Base-by-base conservation (phyloP, 1,140 invertebrate species). In the Leptinotarsa texana region DNA sequence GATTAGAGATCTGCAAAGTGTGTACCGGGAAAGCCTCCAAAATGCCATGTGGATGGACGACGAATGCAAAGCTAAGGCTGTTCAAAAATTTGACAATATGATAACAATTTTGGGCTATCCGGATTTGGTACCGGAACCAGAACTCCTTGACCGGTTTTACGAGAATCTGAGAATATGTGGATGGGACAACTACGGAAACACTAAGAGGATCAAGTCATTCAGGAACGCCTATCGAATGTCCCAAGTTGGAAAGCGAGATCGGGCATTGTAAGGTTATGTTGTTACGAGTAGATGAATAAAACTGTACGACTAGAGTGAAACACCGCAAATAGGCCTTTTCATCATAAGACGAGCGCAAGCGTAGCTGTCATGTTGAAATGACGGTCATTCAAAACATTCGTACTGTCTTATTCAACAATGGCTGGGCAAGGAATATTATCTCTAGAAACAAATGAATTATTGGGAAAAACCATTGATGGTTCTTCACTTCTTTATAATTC, bases 1-100 rank as follows among this genome's bases (percentile, higher is more conserved):
- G 92, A 89, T 95, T 47, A 83, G 89, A 65, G 92, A 94, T 79
- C 91, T 96, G 2, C 88, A 90, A 69, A 83, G 87, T 3, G 90
- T 93, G 3, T 95, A 95, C 83, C 88, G 92, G 51, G 89, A 91
- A 49, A 89, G 92, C 69, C 88, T 95, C 0, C 80, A 87, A 0
- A 87, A 90, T 75, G 85, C 93, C 13, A 87, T 91, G 15, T 96
- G 94, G 94, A 95, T 96, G 93, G 93, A 95, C 82, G 85, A 87
- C 2, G 6, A 72, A 15, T 78, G 81, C 5, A 81, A 78, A 75
- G 72, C 51, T 18, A 68, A 75, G 8, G 81, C 82, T 6, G 70
- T 75, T 18, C 71, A 63, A 21, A 84, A 84, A 78, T 78, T 78
- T 3, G 33, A 79, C 5, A 82, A 81, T 11, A 80, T 83, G 69